phyloP scores from a whole-genome alignment of 2,888 invertebrate genomes.

The Melinaea marsaeus region DNA sequence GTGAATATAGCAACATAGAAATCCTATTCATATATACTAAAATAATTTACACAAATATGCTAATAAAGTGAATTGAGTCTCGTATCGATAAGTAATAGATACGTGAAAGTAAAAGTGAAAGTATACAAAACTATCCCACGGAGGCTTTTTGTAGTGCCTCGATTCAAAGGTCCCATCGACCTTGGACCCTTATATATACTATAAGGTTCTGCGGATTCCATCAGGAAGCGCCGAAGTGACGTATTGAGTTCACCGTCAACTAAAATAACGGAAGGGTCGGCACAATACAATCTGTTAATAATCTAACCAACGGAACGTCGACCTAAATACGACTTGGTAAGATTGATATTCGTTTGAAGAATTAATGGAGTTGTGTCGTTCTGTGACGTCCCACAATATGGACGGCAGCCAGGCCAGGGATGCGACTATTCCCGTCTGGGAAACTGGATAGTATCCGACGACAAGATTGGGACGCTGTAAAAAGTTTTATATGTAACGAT shows the following conservation, averaged over 20 bases:
- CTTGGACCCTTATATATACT: constrained; percentile 47
- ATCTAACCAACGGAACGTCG: constrained; percentile 42
- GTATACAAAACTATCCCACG: constrained; percentile 11
- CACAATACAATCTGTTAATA: constrained; percentile 45
- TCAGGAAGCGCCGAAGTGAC: constrained; percentile 68
- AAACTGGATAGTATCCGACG: constrained; percentile 61
- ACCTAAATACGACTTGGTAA: constrained; percentile 51
- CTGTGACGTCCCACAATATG: constrained; percentile 50
- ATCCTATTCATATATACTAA: constrained; percentile 1
- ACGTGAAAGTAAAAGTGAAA: constrained; percentile 21
- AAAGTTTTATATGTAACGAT: too few species aligned
- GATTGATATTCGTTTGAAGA: constrained; percentile 52
- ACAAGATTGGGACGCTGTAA: constrained; percentile 34
- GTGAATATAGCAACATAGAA: background rate
- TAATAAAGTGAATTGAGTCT: constrained; percentile 1
- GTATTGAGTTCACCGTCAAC: constrained; percentile 73
- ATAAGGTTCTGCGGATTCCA: constrained; percentile 51
- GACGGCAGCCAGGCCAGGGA: constrained; percentile 75
- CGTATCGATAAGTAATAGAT: constrained; percentile 13
- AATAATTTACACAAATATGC: constrained; percentile 6
- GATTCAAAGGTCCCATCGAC: constrained; percentile 48
- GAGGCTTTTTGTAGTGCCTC: background rate
- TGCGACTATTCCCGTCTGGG: constrained; percentile 76
- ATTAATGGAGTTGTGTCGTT: constrained; percentile 50
- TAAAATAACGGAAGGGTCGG: constrained; percentile 69